Evolutionary conservation across 2,797 vertebrate species (phyloP).

Genomic region (Mus caroli): DNA sequence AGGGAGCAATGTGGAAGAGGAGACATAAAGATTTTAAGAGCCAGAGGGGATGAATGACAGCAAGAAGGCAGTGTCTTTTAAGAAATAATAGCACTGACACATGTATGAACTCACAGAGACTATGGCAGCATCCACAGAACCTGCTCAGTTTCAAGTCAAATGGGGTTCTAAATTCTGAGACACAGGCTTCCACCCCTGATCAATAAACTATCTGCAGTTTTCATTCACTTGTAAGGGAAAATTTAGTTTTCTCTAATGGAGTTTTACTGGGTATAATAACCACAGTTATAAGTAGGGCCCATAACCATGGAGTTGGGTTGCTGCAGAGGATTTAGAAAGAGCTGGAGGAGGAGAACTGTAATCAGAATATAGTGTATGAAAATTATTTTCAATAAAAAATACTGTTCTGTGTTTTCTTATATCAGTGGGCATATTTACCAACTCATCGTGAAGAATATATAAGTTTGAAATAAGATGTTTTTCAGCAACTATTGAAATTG

Average conservation of each 20-base stretch:
- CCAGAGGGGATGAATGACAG: neutral
- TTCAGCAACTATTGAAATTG: neutral
- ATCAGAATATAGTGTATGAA: neutral
- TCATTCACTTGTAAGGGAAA: neutral
- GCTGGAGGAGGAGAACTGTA: neutral
- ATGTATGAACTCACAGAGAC: neutral
- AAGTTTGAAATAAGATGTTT: neutral
- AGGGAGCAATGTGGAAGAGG: neutral
- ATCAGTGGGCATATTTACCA: neutral
- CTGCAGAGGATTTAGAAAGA: neutral
- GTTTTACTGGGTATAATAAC: neutral
- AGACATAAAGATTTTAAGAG: neutral
- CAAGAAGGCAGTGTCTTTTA: neutral
- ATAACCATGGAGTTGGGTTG: no score
- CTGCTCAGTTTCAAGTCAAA: neutral
- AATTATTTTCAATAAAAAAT: neutral
- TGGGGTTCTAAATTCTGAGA: neutral
- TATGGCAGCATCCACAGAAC: neutral
- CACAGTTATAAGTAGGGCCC: neutral
- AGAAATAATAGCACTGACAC: neutral
- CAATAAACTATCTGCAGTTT: neutral
- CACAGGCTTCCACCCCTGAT: neutral
- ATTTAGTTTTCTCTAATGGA: neutral
- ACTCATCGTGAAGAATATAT: constrained; percentile 17
- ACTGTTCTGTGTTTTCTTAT: constrained; percentile 15